Evolutionary conservation across 1,140 invertebrate species (phyloP), one percentile per base, ranked within the genome.

Genomic region (Armadillidium nasatum): DNA sequence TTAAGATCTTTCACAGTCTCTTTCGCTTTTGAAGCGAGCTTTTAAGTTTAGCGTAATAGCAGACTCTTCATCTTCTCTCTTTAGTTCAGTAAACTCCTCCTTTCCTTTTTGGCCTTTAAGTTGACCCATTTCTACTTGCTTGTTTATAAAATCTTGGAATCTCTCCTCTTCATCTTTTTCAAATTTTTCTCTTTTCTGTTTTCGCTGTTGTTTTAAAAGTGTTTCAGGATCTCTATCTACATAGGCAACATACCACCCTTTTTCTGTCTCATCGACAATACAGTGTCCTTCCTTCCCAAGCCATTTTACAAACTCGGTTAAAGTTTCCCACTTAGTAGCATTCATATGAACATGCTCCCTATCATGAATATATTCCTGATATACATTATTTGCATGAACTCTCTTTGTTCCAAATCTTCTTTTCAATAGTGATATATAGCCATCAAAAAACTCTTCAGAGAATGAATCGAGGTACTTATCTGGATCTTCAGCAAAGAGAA

Each of bases 271-370:
- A 84, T 99, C 98, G 0, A 98, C 96, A 11, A 93, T 88, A 84
- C 94, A 97, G 82, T 95, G 91, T 4, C 95, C 94, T 82, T 93
- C 91, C 72, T 90, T 86, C 0, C 96, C 97, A 0, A 99, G 86
- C 90, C 93, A 98, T 85, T 97, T 95, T 0, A 99, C 92, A 87
- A 98, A 99, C 9, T 92, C 95, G 15, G 96, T 97, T 0, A 99
- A 86, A 0, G 95, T 97, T 76, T 95, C 89, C 97, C 98, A 99
- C 78, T 91, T 89, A 0, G 97, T 99, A 0, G 96, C 89, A 85
- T 99, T 99, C 98, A 99, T 99, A 83, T 99, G 98, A 6, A 98
- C 85, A 84, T 99, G 97, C 81, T 95, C 89, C 83, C 93, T 86
- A 83, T 97, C 92, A 0, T 93, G 88, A 78, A 99, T 99, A 81